Evolutionary conservation across 2,113 vertebrate genomes (phyloP).

Genomic region (Nibea albiflora): DNA sequence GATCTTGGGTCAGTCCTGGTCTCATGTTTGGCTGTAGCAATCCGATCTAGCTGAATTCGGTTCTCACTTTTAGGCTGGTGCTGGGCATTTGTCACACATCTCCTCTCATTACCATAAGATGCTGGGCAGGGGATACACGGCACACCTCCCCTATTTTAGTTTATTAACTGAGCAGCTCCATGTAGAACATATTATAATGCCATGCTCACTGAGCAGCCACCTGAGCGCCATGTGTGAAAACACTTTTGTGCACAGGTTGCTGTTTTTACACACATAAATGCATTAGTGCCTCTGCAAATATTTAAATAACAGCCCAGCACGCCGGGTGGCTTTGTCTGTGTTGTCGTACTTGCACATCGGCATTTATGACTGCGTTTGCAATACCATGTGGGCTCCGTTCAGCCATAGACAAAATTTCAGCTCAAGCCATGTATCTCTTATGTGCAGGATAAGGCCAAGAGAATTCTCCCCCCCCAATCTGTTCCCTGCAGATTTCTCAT

Average conservation of each 20-base stretch:
- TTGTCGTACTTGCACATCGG: neutral
- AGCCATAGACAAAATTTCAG: slow-evolving; percentile 7
- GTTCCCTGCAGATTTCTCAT: slow-evolving; percentile 45
- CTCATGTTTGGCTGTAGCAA: neutral
- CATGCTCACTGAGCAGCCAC: neutral
- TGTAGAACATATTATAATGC: neutral
- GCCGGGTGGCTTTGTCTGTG: neutral
- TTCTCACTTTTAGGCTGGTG: too few relatives aligned
- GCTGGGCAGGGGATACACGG: too few relatives aligned
- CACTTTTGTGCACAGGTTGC: neutral
- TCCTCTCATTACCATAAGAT: too few relatives aligned
- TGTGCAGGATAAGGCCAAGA: slow-evolving; percentile 35
- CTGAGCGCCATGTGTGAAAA: slow-evolving; percentile 1
- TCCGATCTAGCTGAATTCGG: neutral
- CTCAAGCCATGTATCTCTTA: slow-evolving; percentile 23
- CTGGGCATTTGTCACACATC: too few relatives aligned
- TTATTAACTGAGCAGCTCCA: neutral
- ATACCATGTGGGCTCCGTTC: slow-evolving; percentile 24
- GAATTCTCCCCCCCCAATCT: slow-evolving; percentile 39
- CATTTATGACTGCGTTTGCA: slow-evolving; percentile 13
- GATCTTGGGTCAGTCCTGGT: neutral
- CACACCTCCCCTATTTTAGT: neutral
- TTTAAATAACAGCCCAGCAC: neutral
- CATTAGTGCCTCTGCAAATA: slow-evolving; percentile 11
- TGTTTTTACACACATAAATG: neutral